phyloP scores from a whole-genome alignment of 2,113 vertebrate species.

The Hydropotes inermis region DNA sequence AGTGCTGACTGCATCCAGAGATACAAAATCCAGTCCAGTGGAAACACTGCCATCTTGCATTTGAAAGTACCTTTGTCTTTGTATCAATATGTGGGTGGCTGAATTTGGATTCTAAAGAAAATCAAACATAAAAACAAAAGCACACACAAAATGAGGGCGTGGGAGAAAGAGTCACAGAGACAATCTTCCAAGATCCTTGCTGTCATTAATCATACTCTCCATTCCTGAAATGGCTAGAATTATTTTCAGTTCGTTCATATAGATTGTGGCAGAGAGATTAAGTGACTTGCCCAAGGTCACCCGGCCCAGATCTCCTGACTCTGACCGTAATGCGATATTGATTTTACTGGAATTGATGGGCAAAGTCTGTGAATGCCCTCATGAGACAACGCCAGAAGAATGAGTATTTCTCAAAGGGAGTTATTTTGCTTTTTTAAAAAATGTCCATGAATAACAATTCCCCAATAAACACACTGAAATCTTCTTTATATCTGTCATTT shows the following conservation, averaged over 20 bases:
- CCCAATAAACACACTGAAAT: neutral
- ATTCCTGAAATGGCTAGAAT: neutral
- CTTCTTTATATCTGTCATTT: neutral
- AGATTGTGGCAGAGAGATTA: slow-evolving; percentile 46
- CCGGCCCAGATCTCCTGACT: slow-evolving; percentile 4
- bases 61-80: neutral
- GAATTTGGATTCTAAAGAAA: slow-evolving; percentile 23
- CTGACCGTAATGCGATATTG: slow-evolving; percentile 44
- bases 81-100: neutral
- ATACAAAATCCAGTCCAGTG: neutral
- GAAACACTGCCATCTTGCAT: neutral
- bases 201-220: slow-evolving; percentile 47
- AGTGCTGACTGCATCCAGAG: neutral
- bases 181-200: neutral
- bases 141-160: neutral
- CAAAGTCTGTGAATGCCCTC: neutral
- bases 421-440: neutral
- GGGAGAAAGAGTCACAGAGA: neutral
- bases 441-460: neutral
- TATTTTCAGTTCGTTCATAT: neutral
- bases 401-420: neutral
- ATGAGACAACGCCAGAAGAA: neutral
- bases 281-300: slow-evolving; percentile 65
- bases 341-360: slow-evolving; percentile 39
- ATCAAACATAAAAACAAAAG: neutral